Evolutionary conservation across 2,113 vertebrate species (phyloP).

Genomic region (Lophura nycthemera): DNA sequence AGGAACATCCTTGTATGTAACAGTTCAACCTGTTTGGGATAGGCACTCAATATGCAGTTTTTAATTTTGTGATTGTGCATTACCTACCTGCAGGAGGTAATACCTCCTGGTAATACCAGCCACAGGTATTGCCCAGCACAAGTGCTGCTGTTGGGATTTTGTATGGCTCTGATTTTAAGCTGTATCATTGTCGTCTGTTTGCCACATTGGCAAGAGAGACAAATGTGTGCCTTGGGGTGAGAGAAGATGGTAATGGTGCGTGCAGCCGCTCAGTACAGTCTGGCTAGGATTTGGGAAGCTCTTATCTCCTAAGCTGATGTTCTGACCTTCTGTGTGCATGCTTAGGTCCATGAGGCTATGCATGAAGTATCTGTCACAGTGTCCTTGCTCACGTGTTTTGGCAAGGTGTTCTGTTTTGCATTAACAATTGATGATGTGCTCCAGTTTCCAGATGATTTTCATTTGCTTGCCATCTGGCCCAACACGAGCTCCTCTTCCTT

Average conservation of each 20-base stretch:
- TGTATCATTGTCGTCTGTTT: not conserved
- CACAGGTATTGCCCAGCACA: not conserved
- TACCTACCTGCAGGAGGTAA: not conserved
- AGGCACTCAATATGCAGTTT: not conserved
- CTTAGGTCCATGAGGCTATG: not conserved
- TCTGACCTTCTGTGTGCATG: not conserved
- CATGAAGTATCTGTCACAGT: conserved; percentile 20
- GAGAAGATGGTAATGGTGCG: rapidly evolving
- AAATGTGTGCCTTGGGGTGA: rapidly evolving
- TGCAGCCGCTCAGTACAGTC: not conserved
- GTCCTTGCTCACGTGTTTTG: not conserved
- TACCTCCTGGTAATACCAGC: too few relatives aligned
- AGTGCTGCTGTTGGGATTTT: not conserved
- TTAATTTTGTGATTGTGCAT: not conserved
- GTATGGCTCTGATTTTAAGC: not conserved
- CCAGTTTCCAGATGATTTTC: conserved; percentile 24
- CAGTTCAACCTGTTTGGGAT: conserved; percentile 8
- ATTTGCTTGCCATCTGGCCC: not conserved
- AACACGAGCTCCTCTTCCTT: not conserved
- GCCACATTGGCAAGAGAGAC: not conserved
- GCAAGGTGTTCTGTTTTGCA: conserved; percentile 24
- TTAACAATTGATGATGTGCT: conserved; percentile 51
- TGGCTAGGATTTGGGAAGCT: not conserved
- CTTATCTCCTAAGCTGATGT: not conserved
- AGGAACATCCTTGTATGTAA: not conserved